A percentile compares a stretch with the other conserved stretches of the same genome.
These are phyloP conservation scores for Toxotes jaculatrix DNA, from an alignment of 2,113 vertebrate species.

Conservation along the genomic window DNA sequence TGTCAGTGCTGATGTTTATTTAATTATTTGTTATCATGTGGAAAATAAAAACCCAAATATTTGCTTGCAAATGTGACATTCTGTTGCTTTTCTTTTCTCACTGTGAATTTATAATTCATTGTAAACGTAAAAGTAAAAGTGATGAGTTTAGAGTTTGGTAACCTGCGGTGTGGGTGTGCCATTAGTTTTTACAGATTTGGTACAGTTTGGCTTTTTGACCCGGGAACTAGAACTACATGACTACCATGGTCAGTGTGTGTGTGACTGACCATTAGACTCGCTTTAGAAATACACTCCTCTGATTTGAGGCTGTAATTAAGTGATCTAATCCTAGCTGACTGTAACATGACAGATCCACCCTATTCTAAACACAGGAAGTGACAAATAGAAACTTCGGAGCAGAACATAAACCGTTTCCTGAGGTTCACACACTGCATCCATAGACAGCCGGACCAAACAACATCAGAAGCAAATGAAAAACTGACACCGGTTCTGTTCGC, in stretches of 20 bases:
- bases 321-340: background rate
- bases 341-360: too few relatives aligned
- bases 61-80: background rate
- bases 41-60: background rate
- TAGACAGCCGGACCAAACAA: background rate
- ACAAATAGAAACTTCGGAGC: background rate
- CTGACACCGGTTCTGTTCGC: background rate
- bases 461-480: background rate
- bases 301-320: background rate
- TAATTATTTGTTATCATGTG: background rate
- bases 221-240: background rate
- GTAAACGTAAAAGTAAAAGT: too few relatives aligned
- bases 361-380: slow-evolving; percentile 24
- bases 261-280: background rate
- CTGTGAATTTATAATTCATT: too few relatives aligned
- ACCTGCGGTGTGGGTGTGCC: too few relatives aligned
- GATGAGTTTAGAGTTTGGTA: too few relatives aligned
- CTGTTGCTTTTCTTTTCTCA: background rate
- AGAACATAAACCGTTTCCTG: slow-evolving; percentile 11
- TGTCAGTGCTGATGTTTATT: background rate
- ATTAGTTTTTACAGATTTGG: background rate
- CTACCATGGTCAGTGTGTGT: background rate
- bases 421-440: background rate
- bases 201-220: background rate
- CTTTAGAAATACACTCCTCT: background rate